Percentiles rank a stretch among this genome's conserved stretches.
phyloP scores from a whole-genome alignment of 2,888 invertebrate species.

The Teinopalpus imperialis region DNA sequence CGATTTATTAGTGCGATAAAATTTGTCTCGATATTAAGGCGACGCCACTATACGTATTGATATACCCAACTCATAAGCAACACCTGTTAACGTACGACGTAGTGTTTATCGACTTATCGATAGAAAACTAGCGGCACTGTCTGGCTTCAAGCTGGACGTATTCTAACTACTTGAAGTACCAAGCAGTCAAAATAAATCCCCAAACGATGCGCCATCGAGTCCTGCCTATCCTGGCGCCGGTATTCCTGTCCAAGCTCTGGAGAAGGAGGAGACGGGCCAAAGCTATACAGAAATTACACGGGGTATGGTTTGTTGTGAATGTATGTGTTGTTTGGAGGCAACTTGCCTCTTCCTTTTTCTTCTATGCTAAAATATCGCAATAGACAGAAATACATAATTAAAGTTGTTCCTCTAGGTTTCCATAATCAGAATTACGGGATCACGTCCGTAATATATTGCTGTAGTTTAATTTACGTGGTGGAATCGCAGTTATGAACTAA shows the following conservation, averaged over 20 bases:
- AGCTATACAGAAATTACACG: slow-evolving; percentile 67
- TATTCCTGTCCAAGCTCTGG: slow-evolving; percentile 71
- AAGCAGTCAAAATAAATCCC: slow-evolving; percentile 68
- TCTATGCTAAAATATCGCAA: too few relatives aligned
- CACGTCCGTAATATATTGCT: too few relatives aligned
- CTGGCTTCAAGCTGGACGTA: slow-evolving; percentile 14
- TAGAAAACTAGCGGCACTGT: not conserved
- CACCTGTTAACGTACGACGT: not conserved
- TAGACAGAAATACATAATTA: too few relatives aligned
- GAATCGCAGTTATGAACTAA: too few relatives aligned
- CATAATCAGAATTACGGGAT: too few relatives aligned
- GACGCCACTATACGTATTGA: not conserved
- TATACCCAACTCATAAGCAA: not conserved
- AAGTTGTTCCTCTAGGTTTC: too few relatives aligned
- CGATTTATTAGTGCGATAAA: too few relatives aligned
- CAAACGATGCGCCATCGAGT: slow-evolving; percentile 76
- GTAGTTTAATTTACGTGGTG: too few relatives aligned
- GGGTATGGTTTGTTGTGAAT: slow-evolving; percentile 46
- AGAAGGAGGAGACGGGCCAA: slow-evolving; percentile 60
- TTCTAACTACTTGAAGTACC: not conserved
- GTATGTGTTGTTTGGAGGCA: too few relatives aligned
- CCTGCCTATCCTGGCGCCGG: slow-evolving; percentile 68
- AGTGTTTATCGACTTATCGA: not conserved
- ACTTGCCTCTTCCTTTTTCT: too few relatives aligned
- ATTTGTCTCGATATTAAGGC: too few relatives aligned